Conservation (phyloP, 2,888 invertebrate species). For the Selenia dentaria region DNA sequence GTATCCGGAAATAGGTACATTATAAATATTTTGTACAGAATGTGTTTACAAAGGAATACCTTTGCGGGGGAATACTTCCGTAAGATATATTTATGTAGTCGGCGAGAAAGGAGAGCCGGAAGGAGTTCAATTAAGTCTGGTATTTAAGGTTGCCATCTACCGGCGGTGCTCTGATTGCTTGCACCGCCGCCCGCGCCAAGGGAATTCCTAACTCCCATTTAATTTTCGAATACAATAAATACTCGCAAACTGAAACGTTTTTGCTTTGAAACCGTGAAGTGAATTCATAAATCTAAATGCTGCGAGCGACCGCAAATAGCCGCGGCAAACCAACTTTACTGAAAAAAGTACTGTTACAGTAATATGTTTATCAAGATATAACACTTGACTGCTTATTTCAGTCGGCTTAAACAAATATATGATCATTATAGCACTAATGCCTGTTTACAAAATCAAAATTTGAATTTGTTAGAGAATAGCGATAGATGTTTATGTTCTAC, state of each 20-base stretch:
- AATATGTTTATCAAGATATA: too few relatives aligned
- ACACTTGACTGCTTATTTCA: too few relatives aligned
- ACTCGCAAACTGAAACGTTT: slow-evolving; percentile 60
- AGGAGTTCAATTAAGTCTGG: slow-evolving; percentile 83
- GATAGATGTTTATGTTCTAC: too few relatives aligned
- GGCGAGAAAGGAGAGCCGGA: slow-evolving; percentile 62
- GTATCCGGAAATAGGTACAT: neutral
- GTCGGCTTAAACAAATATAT: too few relatives aligned
- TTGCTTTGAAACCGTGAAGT: slow-evolving; percentile 51
- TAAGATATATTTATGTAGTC: slow-evolving; percentile 74
- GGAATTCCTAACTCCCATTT: slow-evolving; percentile 73
- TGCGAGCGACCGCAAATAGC: too few relatives aligned
- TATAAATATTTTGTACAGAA: slow-evolving; percentile 7
- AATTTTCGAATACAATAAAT: slow-evolving; percentile 82
- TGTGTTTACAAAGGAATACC: slow-evolving; percentile 59
- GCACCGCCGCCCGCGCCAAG: slow-evolving; percentile 51
- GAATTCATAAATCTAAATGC: slow-evolving; percentile 42
- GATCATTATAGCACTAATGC: too few relatives aligned
- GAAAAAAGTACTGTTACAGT: too few relatives aligned
- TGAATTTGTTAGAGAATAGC: too few relatives aligned
- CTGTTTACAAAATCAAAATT: too few relatives aligned
- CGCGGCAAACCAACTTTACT: too few relatives aligned
- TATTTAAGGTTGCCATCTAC: slow-evolving; percentile 80
- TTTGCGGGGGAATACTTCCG: slow-evolving; percentile 66
- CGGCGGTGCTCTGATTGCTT: slow-evolving; percentile 76